phyloP scores from a whole-genome alignment of 2,888 invertebrate species.

The Teleogryllus oceanicus region DNA sequence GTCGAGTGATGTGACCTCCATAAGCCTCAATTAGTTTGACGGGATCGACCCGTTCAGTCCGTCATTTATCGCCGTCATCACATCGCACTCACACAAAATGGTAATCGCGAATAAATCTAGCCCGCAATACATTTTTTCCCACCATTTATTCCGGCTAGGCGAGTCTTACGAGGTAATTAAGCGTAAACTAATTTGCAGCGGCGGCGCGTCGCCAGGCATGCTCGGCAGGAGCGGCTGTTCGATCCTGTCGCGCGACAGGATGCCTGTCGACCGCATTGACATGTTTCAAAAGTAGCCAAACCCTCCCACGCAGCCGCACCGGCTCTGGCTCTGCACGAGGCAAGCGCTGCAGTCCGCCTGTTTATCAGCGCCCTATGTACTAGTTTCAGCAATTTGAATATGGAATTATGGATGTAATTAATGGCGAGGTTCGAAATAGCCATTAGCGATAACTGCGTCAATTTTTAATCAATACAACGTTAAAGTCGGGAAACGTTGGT shows the following conservation, averaged over 20 bases:
- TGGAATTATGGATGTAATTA: conserved; percentile 9
- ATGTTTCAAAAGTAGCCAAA: not conserved
- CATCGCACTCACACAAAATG: not conserved
- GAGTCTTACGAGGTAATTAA: conserved; percentile 3
- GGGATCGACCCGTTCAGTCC: not conserved
- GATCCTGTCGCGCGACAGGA: not conserved
- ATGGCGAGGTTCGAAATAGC: not conserved
- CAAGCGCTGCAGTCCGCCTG: not conserved
- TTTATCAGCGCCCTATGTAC: conserved; percentile 3
- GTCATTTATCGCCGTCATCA: not conserved
- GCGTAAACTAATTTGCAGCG: not conserved
- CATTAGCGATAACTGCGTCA: conserved; percentile 1
- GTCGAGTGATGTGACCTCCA: too few relatives aligned
- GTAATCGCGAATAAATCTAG: not conserved
- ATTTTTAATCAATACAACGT: conserved; percentile 1
- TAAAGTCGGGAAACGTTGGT: not conserved
- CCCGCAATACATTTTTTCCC: not conserved
- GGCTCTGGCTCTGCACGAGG: too few relatives aligned
- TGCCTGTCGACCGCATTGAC: not conserved
- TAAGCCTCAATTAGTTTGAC: too few relatives aligned
- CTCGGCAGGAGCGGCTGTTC: not conserved
- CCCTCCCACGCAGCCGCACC: not conserved
- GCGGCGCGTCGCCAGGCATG: not conserved
- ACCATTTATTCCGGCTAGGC: not conserved
- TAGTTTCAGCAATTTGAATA: not conserved